Percentiles rank a stretch among this genome's conserved stretches.
phyloP scores from a whole-genome alignment of 2,113 vertebrate genomes.

The Pheucticus melanocephalus region DNA sequence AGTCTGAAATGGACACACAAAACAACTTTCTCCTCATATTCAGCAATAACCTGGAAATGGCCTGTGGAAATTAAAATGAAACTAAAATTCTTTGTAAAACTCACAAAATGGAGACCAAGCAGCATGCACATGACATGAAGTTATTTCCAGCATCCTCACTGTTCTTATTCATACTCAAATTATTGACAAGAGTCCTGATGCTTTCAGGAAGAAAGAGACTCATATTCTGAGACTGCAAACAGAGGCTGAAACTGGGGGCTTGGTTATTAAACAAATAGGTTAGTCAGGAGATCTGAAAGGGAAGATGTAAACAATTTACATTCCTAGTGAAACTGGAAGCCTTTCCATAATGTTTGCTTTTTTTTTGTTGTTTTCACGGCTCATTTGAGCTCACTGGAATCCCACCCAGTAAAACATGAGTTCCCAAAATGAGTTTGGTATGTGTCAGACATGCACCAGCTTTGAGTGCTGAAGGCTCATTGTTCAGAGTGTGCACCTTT shows the following conservation, averaged over 20 bases:
- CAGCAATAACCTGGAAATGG: neutral
- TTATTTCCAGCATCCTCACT: neutral
- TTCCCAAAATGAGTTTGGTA: neutral
- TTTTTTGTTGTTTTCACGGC: neutral
- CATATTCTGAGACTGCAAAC: neutral
- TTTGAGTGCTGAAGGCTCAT: neutral
- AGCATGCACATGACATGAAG: neutral
- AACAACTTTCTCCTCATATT: neutral
- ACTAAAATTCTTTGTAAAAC: neutral
- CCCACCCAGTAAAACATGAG: neutral
- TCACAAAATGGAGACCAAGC: neutral
- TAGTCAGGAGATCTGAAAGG: neutral
- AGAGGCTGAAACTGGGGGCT: neutral
- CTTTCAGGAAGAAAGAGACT: neutral
- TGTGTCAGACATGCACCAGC: neutral
- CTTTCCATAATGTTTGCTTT: neutral
- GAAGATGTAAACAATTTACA: neutral
- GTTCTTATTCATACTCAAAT: neutral
- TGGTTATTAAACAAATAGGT: neutral
- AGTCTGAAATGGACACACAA: neutral
- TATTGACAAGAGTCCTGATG: neutral
- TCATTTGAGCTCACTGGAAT: conserved; percentile 15
- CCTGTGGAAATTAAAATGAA: neutral
- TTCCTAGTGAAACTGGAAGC: conserved; percentile 1
- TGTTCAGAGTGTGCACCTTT: neutral